Conservation (phyloP, 2,888 invertebrate species). For the Scrobipalpa atriplicella region DNA sequence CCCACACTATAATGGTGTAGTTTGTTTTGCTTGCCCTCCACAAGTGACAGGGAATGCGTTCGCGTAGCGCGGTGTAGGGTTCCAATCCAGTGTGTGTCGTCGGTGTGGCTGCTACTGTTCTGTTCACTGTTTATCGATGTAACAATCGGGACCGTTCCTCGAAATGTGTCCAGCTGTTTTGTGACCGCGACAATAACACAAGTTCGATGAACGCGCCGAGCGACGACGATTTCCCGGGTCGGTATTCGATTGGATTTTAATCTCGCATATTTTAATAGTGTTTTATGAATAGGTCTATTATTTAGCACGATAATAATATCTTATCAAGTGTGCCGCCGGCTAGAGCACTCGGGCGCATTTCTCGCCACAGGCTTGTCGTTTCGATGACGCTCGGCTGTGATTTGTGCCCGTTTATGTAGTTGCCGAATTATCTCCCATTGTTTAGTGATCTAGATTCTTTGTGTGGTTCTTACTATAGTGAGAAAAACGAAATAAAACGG, state of each 20-base stretch:
- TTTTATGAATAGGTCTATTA: conserved; percentile 49
- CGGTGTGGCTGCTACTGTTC: conserved; percentile 55
- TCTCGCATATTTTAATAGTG: conserved; percentile 36
- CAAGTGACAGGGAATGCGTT: conserved; percentile 49
- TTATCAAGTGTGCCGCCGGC: conserved; percentile 60
- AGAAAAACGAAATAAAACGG: conserved; percentile 39
- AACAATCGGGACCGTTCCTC: conserved; percentile 41
- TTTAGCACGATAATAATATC: conserved; percentile 52
- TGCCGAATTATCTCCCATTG: conserved; percentile 52
- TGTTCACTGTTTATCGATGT: conserved; percentile 50
- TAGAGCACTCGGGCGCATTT: conserved; percentile 40
- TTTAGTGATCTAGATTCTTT: conserved; percentile 36
- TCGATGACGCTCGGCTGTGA: conserved; percentile 54
- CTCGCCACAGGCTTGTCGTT: conserved; percentile 54
- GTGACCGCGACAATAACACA: conserved; percentile 42
- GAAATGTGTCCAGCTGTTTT: conserved; percentile 48
- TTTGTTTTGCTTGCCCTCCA: conserved; percentile 68
- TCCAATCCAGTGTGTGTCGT: conserved; percentile 59
- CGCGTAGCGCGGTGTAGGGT: conserved; percentile 51
- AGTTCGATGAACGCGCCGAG: conserved; percentile 64
- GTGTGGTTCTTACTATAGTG: conserved; percentile 37
- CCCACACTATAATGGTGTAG: conserved; percentile 75
- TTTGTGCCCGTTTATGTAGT: conserved; percentile 49
- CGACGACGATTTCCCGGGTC: conserved; percentile 62
- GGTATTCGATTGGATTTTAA: conserved; percentile 43